phyloP scores from a whole-genome alignment of 2,888 invertebrate genomes.

The Hirtodrosophila histrioides region DNA sequence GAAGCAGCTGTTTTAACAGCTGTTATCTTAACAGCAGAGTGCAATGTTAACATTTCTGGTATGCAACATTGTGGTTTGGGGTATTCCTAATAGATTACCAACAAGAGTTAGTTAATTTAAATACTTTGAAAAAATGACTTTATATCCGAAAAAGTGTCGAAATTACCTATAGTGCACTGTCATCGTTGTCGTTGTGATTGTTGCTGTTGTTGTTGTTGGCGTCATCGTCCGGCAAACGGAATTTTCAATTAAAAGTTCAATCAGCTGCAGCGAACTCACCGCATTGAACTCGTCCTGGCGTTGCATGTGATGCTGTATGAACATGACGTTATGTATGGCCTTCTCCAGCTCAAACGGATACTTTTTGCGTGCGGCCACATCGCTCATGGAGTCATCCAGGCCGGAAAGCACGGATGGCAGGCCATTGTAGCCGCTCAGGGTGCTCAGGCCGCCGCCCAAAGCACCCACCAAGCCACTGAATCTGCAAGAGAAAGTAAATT shows the following conservation, averaged over 20 bases:
- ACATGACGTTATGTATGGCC: constrained; percentile 97
- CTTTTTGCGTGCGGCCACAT: constrained; percentile 92
- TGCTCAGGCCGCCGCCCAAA: constrained; percentile 87
- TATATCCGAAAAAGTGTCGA: no score
- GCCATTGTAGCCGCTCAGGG: constrained; percentile 90
- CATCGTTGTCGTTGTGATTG: constrained; percentile 22
- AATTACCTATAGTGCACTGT: no score
- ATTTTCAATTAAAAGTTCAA: constrained; percentile 81
- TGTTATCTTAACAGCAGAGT: no score
- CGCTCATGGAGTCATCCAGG: constrained; percentile 92
- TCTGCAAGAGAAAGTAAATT: constrained; percentile 84
- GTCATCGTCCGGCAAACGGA: constrained; percentile 54
- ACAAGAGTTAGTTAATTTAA: no score
- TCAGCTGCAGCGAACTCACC: constrained; percentile 86
- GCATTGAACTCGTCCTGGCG: constrained; percentile 97
- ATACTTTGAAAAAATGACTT: no score
- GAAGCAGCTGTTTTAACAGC: no score
- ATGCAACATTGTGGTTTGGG: no score
- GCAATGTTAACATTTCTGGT: no score
- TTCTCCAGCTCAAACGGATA: constrained; percentile 97
- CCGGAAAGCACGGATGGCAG: constrained; percentile 93
- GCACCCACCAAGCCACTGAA: constrained; percentile 91
- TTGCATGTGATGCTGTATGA: constrained; percentile 97
- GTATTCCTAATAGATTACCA: no score
- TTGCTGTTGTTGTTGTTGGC: constrained; percentile 9